Base-by-base conservation (phyloP, 2,113 vertebrate species). In the Rana temporaria region DNA sequence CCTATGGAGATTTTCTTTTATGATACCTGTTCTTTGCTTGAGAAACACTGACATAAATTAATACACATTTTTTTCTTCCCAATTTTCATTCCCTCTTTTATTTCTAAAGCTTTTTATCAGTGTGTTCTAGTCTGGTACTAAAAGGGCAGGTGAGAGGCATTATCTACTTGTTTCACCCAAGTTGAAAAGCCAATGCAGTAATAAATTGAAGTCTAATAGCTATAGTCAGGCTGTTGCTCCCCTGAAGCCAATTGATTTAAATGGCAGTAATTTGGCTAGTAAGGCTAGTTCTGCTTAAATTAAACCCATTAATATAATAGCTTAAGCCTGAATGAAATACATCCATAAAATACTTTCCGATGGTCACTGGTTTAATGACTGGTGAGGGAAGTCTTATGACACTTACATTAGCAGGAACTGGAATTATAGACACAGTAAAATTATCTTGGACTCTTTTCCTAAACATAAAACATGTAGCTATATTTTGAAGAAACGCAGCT, bases 291-390 rank as follows among this genome's bases (percentile, higher is more conserved):
- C 88, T 93, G 89, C 92, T 94, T 93, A 93, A 94, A 93, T 94
- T 94, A 93, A 93, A 93, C 73, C 90, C 92, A 95, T 94, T 95
- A 94, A 95, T 94, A 95, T 93, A 95, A 94, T 90, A 93, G 89
- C 90, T 88, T 89, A 87, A 89, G 87, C 89, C 87, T 87, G 90
- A 92, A 91, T 90, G 88, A 92, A 91, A 93, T 90, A 85, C 86
- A 81, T 91, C 87, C 91, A 88, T 85, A 89, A 85, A 87, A 89
- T 84, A 90, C 88, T 86, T 87, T 91, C 82, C 87, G 88, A 85
- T 0, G 85, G 92, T 90, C 90, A 93, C 84, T 88, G 87, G 89
- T 91, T 94, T 93, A 90, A 90, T 93, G 91, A 91, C 88, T 90
- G 85, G 84, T 86, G 57, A 74, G 90, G 89, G 90, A 91, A 89